Evolutionary conservation across 1,140 invertebrate species (phyloP), one percentile per base, ranked within the genome.

Genomic region (Mactra quadrangularis): DNA sequence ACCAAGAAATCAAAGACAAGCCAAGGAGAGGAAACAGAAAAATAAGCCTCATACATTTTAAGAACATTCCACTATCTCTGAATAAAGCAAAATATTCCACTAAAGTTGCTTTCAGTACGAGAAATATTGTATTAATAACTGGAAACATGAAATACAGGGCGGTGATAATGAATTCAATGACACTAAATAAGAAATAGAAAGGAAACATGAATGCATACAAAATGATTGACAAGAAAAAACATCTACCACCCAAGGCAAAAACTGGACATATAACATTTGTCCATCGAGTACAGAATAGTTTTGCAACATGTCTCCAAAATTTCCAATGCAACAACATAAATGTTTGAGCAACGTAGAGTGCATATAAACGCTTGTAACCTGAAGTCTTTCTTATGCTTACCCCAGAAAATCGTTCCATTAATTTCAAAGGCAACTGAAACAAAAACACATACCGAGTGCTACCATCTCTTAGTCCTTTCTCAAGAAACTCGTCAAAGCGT

Each of bases 251-350:
- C 0, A 1, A 11, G 19, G 13, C 17, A 19, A 68, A 11, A 31
- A 3, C 29, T 50, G 25, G 25, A 29, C 47, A 68, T 55, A 33
- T 41, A 19, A 47, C 22, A 27, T 35, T 38, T 50, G 11, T 25
- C 47, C 38, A 83, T 70, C 53, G 55, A 50, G 1, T n/a, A 9
- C 7, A 59, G 22, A 52, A 31, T 15, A 76, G 50, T 29, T 47
- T 59, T 0, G 47, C n/a, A 7, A 33, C 47, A 7, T 68, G 53
- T 25, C 13, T 68, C 81, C 81, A 83, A 59, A 76, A 83, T 52
- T 66, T 38, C 1, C 33, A 52, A 55, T 74, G 31, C 3, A 82
- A 25, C 29, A 82, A 41, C 78, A 82, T 82, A 53, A 72, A 82
- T 19, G 72, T 64, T 17, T 82, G 68, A 11, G 60, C 47, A 41